phyloP scores from a whole-genome alignment of 2,888 invertebrate species.

The Steinernema scapterisci region DNA sequence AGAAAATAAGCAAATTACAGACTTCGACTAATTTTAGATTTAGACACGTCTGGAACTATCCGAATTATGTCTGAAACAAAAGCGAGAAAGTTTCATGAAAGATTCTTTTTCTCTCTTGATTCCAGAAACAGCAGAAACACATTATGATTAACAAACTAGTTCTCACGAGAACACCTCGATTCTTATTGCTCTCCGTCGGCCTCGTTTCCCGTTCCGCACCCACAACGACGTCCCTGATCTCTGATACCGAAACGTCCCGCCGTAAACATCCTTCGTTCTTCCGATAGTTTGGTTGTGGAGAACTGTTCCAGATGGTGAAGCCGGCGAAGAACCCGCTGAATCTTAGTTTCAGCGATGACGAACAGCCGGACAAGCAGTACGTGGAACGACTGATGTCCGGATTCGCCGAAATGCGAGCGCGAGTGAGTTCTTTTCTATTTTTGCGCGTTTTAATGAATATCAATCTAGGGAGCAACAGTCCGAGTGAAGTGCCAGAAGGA shows the following conservation, averaged over 20 bases:
- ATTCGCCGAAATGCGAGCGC: background rate
- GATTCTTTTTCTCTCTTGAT: too few species aligned
- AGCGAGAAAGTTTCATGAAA: too few species aligned
- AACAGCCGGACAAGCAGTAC: slow-evolving; percentile 29
- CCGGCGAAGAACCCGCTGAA: background rate
- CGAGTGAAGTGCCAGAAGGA: background rate
- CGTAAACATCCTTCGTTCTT: background rate
- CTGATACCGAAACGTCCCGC: background rate
- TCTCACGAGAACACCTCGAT: too few species aligned
- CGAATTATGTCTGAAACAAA: too few species aligned
- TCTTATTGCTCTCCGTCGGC: too few species aligned
- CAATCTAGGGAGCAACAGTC: background rate
- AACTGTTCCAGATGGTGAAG: background rate
- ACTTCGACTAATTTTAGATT: too few species aligned
- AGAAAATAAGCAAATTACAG: too few species aligned
- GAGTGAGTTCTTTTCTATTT: background rate
- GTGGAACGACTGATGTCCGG: slow-evolving; percentile 5
- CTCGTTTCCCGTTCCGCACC: background rate
- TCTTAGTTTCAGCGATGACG: slow-evolving; percentile 26
- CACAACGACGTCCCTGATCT: background rate
- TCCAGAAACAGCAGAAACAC: background rate
- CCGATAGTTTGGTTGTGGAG: background rate
- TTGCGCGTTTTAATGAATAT: background rate
- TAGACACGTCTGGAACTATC: too few species aligned
- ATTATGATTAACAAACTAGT: background rate